Conservation (phyloP, 2,797 vertebrate genomes). For the Gadopsis bispinosus region DNA sequence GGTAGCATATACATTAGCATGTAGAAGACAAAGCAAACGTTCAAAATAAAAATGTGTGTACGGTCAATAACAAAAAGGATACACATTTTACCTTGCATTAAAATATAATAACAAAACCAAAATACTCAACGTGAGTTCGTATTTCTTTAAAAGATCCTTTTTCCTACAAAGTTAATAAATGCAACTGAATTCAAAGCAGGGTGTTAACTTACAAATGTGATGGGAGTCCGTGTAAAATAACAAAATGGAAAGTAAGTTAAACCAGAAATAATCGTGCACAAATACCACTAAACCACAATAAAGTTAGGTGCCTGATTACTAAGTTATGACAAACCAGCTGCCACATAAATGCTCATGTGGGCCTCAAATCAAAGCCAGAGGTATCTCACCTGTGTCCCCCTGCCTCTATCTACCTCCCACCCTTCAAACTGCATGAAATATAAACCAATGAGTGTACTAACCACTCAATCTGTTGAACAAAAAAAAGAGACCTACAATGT, state of each 20-base stretch:
- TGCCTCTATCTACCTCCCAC: background rate
- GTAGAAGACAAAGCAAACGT: background rate
- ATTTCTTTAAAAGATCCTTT: too few species aligned
- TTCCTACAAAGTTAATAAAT: background rate
- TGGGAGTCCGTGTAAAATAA: background rate
- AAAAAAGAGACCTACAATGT: background rate
- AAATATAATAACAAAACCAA: too few species aligned
- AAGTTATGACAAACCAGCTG: background rate
- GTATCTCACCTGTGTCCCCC: background rate
- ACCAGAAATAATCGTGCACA: background rate
- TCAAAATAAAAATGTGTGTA: background rate
- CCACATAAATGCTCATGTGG: background rate
- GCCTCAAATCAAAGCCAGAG: background rate
- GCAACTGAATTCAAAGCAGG: background rate
- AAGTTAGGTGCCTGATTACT: too few species aligned
- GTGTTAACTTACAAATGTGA: background rate
- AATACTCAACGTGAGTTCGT: too few species aligned
- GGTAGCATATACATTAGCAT: background rate
- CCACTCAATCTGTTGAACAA: background rate
- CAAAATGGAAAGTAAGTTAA: too few species aligned
- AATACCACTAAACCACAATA: too few species aligned
- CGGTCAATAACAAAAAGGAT: background rate
- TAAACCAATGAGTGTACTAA: background rate
- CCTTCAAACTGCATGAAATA: background rate
- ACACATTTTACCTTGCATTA: too few species aligned